Base-by-base conservation (phyloP, 2,888 invertebrate genomes). In the Scaptomyza cyrtandrae region DNA sequence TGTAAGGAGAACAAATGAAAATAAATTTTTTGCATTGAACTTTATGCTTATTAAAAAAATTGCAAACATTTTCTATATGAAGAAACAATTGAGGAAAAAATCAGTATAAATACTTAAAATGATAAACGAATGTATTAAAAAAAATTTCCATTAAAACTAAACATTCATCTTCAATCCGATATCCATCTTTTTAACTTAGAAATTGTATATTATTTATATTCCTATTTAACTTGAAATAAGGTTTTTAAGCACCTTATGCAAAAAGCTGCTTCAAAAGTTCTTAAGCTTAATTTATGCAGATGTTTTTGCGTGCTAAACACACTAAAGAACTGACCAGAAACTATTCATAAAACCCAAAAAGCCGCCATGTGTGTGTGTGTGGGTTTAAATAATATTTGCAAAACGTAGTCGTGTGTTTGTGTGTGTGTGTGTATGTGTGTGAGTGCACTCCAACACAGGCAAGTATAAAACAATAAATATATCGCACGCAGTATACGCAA, bases 1-100 rank as follows among this genome's bases (percentile, higher is more conserved):
- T 86, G 76, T 27, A 79, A 85, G 65, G 35, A 50, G 29, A 59
- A 52, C 7, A 65, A 67, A 69, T 58, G 50, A 13, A 75, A 57
- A 4, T 24, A 24, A 1, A 6, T 37, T 46, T 44, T 52, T 52
- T 37, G 29, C 16, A 6, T 24, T 11, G 19, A 35, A 10, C 10
- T 35, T n/a, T 29, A 3, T 24, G 24, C 24, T 24, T 24, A 24
- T 24, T 24, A 0, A 24, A 24, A 4, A 43, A 4, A 19, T 16
- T 43, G 0, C 10, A 16, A 16, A 16, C 16, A 14, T 19, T 29
- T 29, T 29, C 29, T 29, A 29, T 0, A n/a, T 6, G 45, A 7
- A 6, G 0, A 24, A 24, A 44, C 3, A 44, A 3, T 29, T 29
- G 6, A 29, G 0, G 5, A 29, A 7, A 29, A 29, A 29, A 29